phyloP scores from a whole-genome alignment of 2,888 invertebrate genomes.

The Frankliniella fusca region DNA sequence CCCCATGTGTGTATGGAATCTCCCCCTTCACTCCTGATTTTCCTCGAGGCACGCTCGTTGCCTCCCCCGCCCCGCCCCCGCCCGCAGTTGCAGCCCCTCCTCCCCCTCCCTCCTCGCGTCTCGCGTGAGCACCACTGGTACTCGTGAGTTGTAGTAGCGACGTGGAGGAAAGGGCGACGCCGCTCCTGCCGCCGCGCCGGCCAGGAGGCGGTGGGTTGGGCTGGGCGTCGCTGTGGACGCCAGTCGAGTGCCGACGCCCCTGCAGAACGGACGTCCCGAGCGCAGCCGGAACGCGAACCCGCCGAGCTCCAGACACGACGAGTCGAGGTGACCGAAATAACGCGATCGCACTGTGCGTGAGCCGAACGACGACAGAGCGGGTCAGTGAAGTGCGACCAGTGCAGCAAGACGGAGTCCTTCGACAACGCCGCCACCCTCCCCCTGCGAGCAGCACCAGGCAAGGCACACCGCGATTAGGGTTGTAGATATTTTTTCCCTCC shows the following conservation, averaged over 20 bases:
- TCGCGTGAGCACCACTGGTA: background rate
- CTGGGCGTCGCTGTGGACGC: conserved; percentile 14
- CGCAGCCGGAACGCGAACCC: background rate
- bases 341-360: background rate
- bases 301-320: background rate
- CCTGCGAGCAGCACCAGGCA: background rate
- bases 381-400: background rate
- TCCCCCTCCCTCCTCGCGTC: background rate
- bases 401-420: background rate
- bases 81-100: background rate
- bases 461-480: background rate
- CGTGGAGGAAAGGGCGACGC: background rate
- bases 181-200: too few relatives aligned
- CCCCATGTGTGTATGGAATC: too few relatives aligned
- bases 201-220: background rate
- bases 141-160: background rate
- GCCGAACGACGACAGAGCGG: background rate
- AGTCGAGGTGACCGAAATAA: background rate
- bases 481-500: background rate
- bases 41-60: too few relatives aligned
- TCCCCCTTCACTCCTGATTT: too few relatives aligned
- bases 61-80: too few relatives aligned
- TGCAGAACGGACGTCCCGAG: background rate
- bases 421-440: conserved; percentile 13
- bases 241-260: conserved; percentile 10